Conservation (phyloP, 2,113 vertebrate genomes). For the Rhizomys pruinosus region DNA sequence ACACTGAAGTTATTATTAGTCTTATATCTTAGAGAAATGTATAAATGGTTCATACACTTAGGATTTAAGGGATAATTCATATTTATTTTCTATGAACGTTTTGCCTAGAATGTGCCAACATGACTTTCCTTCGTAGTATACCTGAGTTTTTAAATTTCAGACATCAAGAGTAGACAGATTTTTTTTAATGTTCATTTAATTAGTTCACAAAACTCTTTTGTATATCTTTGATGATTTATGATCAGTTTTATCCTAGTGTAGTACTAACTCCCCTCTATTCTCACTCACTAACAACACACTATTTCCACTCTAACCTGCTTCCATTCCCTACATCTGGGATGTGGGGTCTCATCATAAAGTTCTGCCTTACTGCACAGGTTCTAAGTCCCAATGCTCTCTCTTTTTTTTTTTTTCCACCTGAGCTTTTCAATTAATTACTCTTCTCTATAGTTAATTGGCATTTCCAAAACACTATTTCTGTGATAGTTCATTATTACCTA, state of each 20-base stretch:
- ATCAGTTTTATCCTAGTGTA: constrained; percentile 1
- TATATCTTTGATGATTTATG: constrained; percentile 30
- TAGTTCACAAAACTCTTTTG: constrained; percentile 7
- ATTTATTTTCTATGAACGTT: not conserved
- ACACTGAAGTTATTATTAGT: not conserved
- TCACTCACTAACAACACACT: not conserved
- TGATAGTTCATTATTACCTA: not conserved
- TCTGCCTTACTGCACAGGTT: not conserved
- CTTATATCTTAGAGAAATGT: not conserved
- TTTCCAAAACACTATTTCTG: constrained; percentile 10
- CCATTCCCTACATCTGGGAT: not conserved
- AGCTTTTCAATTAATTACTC: not conserved
- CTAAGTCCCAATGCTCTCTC: not conserved
- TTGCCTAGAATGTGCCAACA: not conserved
- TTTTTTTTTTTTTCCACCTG: not conserved
- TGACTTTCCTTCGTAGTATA: not conserved
- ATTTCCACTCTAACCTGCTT: not conserved
- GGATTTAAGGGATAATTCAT: not conserved
- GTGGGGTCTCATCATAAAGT: not conserved
- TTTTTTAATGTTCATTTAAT: constrained; percentile 43
- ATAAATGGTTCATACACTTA: not conserved
- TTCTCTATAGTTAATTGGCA: not conserved
- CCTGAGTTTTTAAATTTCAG: constrained; percentile 24
- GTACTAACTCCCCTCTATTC: not conserved
- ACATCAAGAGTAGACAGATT: not conserved